Evolutionary conservation across 2,113 vertebrate genomes (phyloP), one percentile per base, ranked within the genome.

Genomic region (Menidia beryllina): DNA sequence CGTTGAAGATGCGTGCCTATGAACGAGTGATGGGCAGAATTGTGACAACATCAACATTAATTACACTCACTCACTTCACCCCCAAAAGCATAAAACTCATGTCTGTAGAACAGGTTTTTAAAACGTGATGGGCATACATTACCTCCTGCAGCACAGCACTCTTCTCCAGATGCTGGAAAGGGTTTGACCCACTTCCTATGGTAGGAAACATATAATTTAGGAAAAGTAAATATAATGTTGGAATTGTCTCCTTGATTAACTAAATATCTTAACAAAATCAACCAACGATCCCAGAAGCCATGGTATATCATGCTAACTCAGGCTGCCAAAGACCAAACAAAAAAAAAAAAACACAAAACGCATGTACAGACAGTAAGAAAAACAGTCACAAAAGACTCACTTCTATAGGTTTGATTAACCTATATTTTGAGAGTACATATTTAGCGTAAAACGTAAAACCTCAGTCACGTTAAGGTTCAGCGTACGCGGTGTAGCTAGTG

Each of bases 131-230:
- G 2, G 3, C 1, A 17, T 1, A 17, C 43, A 2, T 86, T 93
- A 98, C 98, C 96, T 99, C 98, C 80, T 99, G 98, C 60, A 99
- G 88, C 11, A 99, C 96, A 1, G 97, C 94, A 36, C 98, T 99
- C 91, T 99, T 99, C 91, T 99, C 97, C 92, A 99, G 90, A 56
- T 99, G 94, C 79, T 98, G 98, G 91, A 97, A 99, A 61, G 97
- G 98, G 72, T 98, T 99, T 2, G 97, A 98, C 70, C 95, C 96
- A 68, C 96, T 98, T 41, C 97, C 98, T 99, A 88, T 25, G 76
- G 49, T 9, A 75, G 10, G 86, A 0, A 41, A 79, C n/a, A 77
- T 61, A 17, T 24, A 1, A 77, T 19, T 19, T 19, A 55, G 6
- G 19, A 43, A 21, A 25, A n/a, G n/a, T n/a, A 1, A 1, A 52